phyloP scores from a whole-genome alignment of 2,888 invertebrate genomes.

The Clanis bilineata region DNA sequence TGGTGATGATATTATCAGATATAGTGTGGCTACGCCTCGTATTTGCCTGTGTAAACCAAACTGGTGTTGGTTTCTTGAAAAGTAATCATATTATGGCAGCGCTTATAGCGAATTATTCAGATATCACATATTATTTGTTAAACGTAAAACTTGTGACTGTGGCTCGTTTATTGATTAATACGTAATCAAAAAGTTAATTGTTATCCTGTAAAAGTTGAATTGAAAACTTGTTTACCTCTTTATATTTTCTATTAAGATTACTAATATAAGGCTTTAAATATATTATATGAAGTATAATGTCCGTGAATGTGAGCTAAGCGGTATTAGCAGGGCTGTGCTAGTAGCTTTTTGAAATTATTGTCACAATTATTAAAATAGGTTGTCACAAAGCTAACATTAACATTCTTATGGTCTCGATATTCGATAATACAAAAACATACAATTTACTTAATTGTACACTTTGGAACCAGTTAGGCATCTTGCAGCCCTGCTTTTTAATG shows the following conservation, averaged over 20 bases:
- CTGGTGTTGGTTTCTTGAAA: constrained; percentile 3
- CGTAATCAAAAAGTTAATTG: neutral
- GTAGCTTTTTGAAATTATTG: no score
- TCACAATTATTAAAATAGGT: no score
- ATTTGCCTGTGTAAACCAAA: neutral
- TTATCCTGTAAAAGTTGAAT: neutral
- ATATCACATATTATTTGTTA: neutral
- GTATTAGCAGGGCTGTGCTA: no score
- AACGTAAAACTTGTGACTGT: neutral
- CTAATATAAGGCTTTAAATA: neutral
- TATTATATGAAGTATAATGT: neutral
- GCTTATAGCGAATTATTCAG: neutral
- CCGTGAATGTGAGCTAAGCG: neutral
- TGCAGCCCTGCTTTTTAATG: no score
- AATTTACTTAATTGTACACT: no score
- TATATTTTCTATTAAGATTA: neutral
- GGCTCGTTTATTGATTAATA: neutral
- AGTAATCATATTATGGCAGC: constrained; percentile 9
- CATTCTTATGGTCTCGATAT: no score
- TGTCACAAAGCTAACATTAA: no score
- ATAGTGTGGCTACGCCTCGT: neutral
- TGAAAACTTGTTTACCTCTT: neutral
- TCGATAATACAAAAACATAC: no score
- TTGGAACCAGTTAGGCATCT: no score
- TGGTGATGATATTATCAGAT: neutral